phyloP scores from a whole-genome alignment of 2,797 vertebrate genomes.

The Thalassophryne amazonica region DNA sequence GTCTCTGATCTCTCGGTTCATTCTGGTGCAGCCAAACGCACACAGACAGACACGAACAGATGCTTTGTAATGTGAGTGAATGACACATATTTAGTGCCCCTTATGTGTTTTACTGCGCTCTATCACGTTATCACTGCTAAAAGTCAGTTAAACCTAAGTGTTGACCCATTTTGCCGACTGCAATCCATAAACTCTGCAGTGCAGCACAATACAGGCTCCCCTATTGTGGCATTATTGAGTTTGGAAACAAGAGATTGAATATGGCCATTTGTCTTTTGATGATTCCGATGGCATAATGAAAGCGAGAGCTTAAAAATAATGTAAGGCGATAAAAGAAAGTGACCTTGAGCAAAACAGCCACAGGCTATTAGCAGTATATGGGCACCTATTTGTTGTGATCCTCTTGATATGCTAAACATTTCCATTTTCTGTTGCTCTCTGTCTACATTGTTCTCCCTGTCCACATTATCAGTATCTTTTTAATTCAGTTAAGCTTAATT shows the following conservation, averaged over 20 bases:
- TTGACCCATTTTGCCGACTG: not conserved
- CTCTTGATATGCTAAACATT: slow-evolving; percentile 23
- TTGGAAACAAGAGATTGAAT: slow-evolving; percentile 3
- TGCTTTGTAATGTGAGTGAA: not conserved
- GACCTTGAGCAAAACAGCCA: not conserved
- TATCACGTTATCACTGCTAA: not conserved
- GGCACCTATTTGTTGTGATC: slow-evolving; percentile 1
- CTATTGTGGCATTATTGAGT: slow-evolving; percentile 16
- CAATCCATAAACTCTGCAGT: not conserved
- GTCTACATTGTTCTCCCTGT: slow-evolving; percentile 16
- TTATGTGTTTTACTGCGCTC: slow-evolving; percentile 1
- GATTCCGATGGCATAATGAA: slow-evolving; percentile 23
- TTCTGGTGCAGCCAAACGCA: not conserved
- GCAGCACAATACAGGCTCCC: not conserved
- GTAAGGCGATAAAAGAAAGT: slow-evolving; percentile 24
- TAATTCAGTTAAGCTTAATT: slow-evolving; percentile 21
- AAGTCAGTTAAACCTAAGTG: not conserved
- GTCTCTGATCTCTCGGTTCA: slow-evolving; percentile 71
- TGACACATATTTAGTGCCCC: not conserved
- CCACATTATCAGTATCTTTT: slow-evolving; percentile 27
- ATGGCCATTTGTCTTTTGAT: slow-evolving; percentile 14
- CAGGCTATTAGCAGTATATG: not conserved
- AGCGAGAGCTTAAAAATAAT: slow-evolving; percentile 4
- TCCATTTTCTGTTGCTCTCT: slow-evolving; percentile 8
- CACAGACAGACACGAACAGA: not conserved